Base-by-base conservation (phyloP, 2,797 vertebrate species). In the Notolabrus celidotus region DNA sequence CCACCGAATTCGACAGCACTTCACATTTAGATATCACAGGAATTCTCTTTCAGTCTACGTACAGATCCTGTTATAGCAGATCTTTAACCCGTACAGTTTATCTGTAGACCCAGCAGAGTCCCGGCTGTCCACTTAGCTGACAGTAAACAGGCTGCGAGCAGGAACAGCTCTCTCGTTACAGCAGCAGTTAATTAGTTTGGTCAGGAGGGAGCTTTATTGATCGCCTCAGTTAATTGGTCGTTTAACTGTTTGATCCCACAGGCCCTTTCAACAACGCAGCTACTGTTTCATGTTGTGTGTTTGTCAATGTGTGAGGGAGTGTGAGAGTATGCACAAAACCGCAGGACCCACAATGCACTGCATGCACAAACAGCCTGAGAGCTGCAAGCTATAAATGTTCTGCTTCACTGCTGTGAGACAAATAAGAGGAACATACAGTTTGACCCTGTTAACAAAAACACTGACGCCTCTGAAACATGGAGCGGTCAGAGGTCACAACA, bases 181-280 rank as follows among this genome's bases (percentile, higher is more conserved):
- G 49, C 50, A 77, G 73, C 80, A 83, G 73, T 91, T 87, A 86
- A 89, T 86, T 87, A 87, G 41, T 16, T 59, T 59, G 67, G 82
- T 91, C 86, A 82, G 75, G 22, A 59, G 80, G 82, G 85, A 90
- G 73, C 58, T 42, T 46, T 80, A 90, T 88, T 83, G 88, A 90
- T 90, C 46, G n/a, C 14, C 55, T 71, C 64, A 80, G 63, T 76
- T 87, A 89, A 89, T 90, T 86, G 83, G 73, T 76, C 71, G 23
- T 90, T 90, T 82, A 90, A 79, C 64, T 86, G 63, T 71, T 65
- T 63, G 58, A 52, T 90, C 90, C 88, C 87, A 77, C n/a, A 58
- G 82, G 90, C 66, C 86, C 60, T 23, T 74, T 91, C 76, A 80
- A 50, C 41, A 56, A n/a, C 71, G 60, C 64, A 80, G 84, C 80